Base-by-base conservation (phyloP, 2,888 invertebrate genomes). In the Melikaiella ostensackeni region DNA sequence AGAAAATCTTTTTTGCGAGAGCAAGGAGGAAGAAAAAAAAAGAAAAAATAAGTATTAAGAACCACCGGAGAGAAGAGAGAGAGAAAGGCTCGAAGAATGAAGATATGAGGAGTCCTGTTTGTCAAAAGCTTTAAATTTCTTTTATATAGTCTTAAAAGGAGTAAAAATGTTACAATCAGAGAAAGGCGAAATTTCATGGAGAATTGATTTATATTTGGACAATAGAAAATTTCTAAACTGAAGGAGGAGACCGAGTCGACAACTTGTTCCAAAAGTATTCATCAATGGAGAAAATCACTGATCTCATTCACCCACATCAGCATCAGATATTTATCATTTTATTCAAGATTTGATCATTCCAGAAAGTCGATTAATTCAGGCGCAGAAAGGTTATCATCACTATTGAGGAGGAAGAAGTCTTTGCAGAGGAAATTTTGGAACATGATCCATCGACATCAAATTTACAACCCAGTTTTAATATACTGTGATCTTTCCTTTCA, bases 1-100 rank as follows among this genome's bases (percentile, higher is more conserved):
- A 84, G 85, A 88, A 87, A 88, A 86, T 85, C 82, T 84, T 86
- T 89, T 89, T 89, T 87, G 80, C 76, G 46, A 81, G 79, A 77
- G 76, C 80, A 84, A 85, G 85, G 86, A 84, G 86, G 81, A 75
- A 84, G 85, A 81, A 85, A 87, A 89, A 88, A 88, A 87, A 85
- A 80, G 50, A 77, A 78, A 77, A 63, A 80, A 84, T 66, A 42
- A 66, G 66, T 66, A 66, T 70, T 50, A 50, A 70, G 50, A 70
- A 70, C 50, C 46, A 30, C 46, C 13, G 46, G 66, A 63, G 35
- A 33, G 62, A 63, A 63, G 24, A 16, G 57, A 57, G 55, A 62
- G 33, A 61, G 24, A 19, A 42, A 50, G 24, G 50, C 66, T 70
- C 50, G 70, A 70, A 50, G 70, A 46, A 50, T n/a, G 46, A 27